Evolutionary conservation across 2,797 vertebrate genomes (phyloP).

Genomic region (Esox masquinongy): DNA sequence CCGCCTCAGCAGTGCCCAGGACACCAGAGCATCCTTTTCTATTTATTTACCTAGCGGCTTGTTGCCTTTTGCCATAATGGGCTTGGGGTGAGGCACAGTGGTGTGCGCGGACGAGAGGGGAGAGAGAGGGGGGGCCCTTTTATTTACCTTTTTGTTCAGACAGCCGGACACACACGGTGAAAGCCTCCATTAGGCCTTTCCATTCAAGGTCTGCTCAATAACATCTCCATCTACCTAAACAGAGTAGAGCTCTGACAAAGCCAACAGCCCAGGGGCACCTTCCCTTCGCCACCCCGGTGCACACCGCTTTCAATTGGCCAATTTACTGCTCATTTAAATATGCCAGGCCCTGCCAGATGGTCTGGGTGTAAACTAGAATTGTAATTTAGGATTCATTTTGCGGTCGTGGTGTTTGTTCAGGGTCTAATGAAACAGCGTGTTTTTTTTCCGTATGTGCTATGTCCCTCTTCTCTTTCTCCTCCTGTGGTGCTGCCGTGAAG

Average conservation of each 20-base stretch:
- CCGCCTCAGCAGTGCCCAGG: constrained; percentile 14
- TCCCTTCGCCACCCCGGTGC: constrained; percentile 19
- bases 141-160: constrained; percentile 39
- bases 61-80: constrained; percentile 26
- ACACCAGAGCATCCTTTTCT: constrained; percentile 26
- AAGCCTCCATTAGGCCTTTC: constrained; percentile 50
- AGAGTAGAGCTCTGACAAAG: constrained; percentile 30
- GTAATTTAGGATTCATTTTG: constrained; percentile 69
- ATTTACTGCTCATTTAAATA: constrained; percentile 64
- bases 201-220: constrained; percentile 44
- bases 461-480: constrained; percentile 35
- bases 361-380: constrained; percentile 61
- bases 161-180: constrained; percentile 28
- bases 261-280: constrained; percentile 31
- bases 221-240: constrained; percentile 41
- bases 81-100: constrained; percentile 19
- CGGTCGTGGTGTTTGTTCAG: constrained; percentile 67
- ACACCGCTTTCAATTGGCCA: constrained; percentile 61
- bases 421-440: constrained; percentile 62
- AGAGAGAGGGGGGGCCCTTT: constrained; percentile 16
- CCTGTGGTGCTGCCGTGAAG: constrained; percentile 32
- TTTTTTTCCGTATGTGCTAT: constrained; percentile 41
- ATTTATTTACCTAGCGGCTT: constrained; percentile 29
- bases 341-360: constrained; percentile 68
- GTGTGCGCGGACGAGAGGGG: constrained; percentile 24